Base-by-base conservation (phyloP, 92 coral and sea anemone species). In the Isaurus tuberculatus region DNA sequence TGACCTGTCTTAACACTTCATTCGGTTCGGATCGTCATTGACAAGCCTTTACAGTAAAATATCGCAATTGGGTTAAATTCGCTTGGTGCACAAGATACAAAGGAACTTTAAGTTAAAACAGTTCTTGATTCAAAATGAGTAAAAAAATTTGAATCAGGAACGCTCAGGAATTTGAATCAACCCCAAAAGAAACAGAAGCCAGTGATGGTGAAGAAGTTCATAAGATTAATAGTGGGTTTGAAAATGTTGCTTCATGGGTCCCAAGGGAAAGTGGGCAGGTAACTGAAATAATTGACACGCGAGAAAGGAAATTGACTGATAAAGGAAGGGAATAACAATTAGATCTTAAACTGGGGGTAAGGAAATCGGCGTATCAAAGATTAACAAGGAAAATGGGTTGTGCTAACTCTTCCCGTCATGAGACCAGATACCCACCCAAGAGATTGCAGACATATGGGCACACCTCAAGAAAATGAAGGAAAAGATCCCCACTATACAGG, bases 341-440 rank as follows among this genome's bases (percentile, higher is more conserved):
- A 68, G 51, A 68, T 68, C 73, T 68, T 68, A 33, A 68, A 68
- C 22, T 68, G 48, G 73, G 49, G 46, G 4, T 68, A 17, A 68
- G 73, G 73, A 68, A 68, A 36, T 68, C 73, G 46, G 43, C 72
- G 72, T 67, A 67, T 67, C 48, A 67, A 67, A 67, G 72, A 33
- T 67, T 67, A 67, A 67, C 44, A 67, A 67, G 44, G 44, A 33
- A 67, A 67, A 67, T 67, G 72, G 72, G 32, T 67, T 67, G 32
- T 67, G 72, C 72, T 67, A 67, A 67, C 23, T 67, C 72, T 31
- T 85, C 40, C 91, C 91, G 5, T 66, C 87, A 14, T 58, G 23
- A 30, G 32, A 65, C 3, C 81, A 88, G 55, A 89, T 84, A 23
- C 92, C 86, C 14, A n/a, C 86, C 20, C 87, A 86, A 11, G 65